phyloP scores from a whole-genome alignment of 2,113 vertebrate genomes.

The Sylvilagus bachmani region DNA sequence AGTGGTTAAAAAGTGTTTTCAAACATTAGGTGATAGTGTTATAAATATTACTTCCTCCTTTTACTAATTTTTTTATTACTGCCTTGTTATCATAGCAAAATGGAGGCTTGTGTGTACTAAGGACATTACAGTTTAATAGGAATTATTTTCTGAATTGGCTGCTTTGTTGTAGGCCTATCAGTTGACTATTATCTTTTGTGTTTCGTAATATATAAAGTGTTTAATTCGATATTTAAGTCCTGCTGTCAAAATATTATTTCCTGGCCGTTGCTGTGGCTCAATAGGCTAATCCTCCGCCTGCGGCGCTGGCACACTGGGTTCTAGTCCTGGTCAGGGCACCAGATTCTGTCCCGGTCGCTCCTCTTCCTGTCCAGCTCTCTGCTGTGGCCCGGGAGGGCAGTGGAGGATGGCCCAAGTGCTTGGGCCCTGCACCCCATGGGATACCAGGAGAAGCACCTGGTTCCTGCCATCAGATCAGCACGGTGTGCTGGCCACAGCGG shows the following conservation, averaged over 20 bases:
- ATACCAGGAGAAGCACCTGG: too few species aligned
- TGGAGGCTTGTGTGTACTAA: neutral
- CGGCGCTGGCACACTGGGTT: too few species aligned
- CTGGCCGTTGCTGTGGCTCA: too few species aligned
- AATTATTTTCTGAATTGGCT: slow-evolving; percentile 27
- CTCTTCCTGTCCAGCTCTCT: too few species aligned
- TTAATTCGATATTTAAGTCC: neutral
- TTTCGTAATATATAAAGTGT: neutral
- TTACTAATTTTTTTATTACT: slow-evolving; percentile 3
- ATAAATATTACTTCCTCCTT: slow-evolving; percentile 13
- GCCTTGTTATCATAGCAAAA: neutral
- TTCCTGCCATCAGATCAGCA: too few species aligned
- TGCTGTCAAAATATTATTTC: neutral
- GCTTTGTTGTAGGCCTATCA: neutral
- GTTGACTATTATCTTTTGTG: neutral
- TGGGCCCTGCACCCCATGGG: too few species aligned
- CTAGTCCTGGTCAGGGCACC: too few species aligned
- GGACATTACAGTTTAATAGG: slow-evolving; percentile 43
- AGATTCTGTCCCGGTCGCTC: too few species aligned
- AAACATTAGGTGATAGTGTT: neutral
- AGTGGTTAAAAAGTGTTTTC: slow-evolving; percentile 36
- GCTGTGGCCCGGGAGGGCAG: too few species aligned
- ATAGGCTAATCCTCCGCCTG: too few species aligned
- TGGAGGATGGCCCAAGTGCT: too few species aligned
- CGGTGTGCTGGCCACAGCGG: too few species aligned